phyloP scores from a whole-genome alignment of 1,140 invertebrate species.

The Penaeus japonicus region DNA sequence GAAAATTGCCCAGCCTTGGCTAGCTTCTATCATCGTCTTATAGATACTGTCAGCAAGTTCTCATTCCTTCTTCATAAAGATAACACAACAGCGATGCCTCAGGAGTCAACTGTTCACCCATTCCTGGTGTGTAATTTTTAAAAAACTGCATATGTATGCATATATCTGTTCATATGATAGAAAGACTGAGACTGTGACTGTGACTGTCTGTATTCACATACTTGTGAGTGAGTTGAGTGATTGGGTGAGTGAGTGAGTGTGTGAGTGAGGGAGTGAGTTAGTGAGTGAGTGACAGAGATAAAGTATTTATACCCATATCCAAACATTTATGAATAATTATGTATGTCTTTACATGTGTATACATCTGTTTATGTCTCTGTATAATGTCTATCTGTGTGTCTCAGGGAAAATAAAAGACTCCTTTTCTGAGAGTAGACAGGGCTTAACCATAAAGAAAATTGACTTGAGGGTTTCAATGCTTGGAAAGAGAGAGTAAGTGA shows the following conservation, averaged over 20 bases:
- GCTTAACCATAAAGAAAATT: neutral
- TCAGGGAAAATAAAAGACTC: too few relatives aligned
- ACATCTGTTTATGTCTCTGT: neutral
- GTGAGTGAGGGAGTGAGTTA: too few relatives aligned
- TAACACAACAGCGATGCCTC: slow-evolving; percentile 35
- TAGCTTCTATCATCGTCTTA: slow-evolving; percentile 78
- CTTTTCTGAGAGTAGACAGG: neutral
- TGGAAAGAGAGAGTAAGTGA: neutral
- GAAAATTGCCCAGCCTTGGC: slow-evolving; percentile 80
- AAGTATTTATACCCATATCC: neutral
- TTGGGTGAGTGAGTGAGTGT: too few relatives aligned
- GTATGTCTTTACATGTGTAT: neutral
- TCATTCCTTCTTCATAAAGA: slow-evolving; percentile 66
- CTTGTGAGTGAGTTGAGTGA: neutral
- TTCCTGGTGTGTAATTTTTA: slow-evolving; percentile 25
- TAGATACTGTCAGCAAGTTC: slow-evolving; percentile 67
- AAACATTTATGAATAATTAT: neutral
- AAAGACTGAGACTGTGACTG: neutral
- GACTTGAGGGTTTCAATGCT: neutral
- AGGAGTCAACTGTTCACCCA: slow-evolving; percentile 11
- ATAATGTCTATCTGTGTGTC: too few relatives aligned
- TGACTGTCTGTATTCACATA: neutral
- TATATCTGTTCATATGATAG: too few relatives aligned
- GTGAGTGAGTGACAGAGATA: too few relatives aligned
- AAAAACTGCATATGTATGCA: neutral